Evolutionary conservation across 2,888 invertebrate species (phyloP), one percentile per base, ranked within the genome.

Genomic region (Tachina grossa): DNA sequence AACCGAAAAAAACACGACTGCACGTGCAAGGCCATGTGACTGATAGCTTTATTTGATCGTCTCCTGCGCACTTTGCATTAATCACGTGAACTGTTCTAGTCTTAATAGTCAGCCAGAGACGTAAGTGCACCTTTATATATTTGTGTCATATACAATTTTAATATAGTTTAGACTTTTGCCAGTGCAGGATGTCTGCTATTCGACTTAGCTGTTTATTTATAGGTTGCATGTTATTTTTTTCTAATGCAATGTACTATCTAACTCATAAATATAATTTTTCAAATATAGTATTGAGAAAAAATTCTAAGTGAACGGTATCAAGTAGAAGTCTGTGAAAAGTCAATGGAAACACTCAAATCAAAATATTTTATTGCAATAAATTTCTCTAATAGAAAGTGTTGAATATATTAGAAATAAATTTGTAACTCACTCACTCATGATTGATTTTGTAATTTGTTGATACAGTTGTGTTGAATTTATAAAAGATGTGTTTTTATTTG

Each of bases 241-340:
- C 6, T 16, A 9, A 31, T 31, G 6, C 5, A 31, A 31, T 31
- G 0, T 31, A 31, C 31, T 74, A 61, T 61, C 51, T 16, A 39
- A 31, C 13, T 69, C 19, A 39, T n/a, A 22, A 6, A 2, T 41
- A 8, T 49, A 39, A 41, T 5, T 22, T 61, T 49, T 61, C 47
- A 10, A 61, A 19, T 57, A 45, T n/a, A 74, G 61, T 63, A 22
- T 41, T 63, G 53, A 53, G 0, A 51, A 63, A 63, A 59, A 49
- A 43, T 61, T 78, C 11, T 61, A 41, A 61, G 49, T 51, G 68
- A 61, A 49, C 57, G 49, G 65, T 66, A 16, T 47, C 13, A n/a
- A 39, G 43, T 9, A 53, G 8, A 71, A 43, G 45, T n/a, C 65
- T 55, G 39, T 16, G 8, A 39, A 76, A 41, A 76, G 10, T 59